A percentile compares a stretch with the other conserved stretches of the same genome.
Evolutionary conservation across 1,140 invertebrate genomes (phyloP).

Genomic region (Atta colombica): DNA sequence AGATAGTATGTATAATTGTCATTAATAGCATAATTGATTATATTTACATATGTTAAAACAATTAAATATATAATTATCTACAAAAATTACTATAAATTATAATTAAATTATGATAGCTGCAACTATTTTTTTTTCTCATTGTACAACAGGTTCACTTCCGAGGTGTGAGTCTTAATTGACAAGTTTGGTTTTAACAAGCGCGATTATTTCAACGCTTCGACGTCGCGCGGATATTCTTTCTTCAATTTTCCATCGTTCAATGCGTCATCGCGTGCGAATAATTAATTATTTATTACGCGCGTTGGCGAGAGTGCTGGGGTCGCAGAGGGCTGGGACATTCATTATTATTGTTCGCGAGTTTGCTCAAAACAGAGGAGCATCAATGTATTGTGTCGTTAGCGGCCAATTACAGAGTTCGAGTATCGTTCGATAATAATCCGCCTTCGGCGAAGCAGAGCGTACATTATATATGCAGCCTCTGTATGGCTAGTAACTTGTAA

Average conservation of each 20-base stretch:
- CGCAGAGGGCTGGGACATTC: background rate
- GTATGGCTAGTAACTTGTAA: constrained; percentile 47
- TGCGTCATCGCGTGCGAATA: background rate
- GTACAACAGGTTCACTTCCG: background rate
- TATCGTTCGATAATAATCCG: constrained; percentile 53
- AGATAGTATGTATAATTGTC: too few relatives aligned
- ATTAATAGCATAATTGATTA: too few relatives aligned
- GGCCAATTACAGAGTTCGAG: constrained; percentile 48
- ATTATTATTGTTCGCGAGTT: constrained; percentile 34
- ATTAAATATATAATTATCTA: too few relatives aligned
- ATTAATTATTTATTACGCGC: constrained; percentile 32
- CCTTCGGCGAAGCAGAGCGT: background rate
- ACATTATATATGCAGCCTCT: constrained; percentile 9
- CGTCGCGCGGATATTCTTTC: background rate
- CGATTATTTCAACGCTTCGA: background rate
- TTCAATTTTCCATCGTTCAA: background rate
- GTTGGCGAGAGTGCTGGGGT: too few relatives aligned
- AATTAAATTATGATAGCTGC: too few relatives aligned
- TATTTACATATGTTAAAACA: too few relatives aligned
- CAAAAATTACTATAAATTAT: too few relatives aligned
- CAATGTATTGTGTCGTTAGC: constrained; percentile 49
- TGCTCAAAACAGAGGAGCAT: constrained; percentile 18
- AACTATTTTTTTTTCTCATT: too few relatives aligned
- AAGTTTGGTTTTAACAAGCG: background rate
- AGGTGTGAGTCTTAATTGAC: background rate